Evolutionary conservation across 2,797 vertebrate species (phyloP), one percentile per base, ranked within the genome.

Genomic region (Falco cherrug): DNA sequence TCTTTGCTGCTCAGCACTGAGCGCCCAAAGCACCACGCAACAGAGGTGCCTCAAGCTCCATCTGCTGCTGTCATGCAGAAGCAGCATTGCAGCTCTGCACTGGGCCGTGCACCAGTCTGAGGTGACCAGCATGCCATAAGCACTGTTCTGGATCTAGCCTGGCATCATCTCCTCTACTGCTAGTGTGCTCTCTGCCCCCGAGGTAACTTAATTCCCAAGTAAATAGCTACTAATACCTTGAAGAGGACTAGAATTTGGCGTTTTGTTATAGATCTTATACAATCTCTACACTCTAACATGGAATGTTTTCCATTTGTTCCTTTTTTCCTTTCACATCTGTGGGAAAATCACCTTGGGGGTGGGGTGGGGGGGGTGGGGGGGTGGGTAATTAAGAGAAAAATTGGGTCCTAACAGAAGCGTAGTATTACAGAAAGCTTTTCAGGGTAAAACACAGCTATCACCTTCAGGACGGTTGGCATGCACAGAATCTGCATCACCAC

Each of bases 21-120:
- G 37, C 4, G 6, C 54, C 54, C 65, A 59, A 26, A 68, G 33
- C 33, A 26, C 39, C 0, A 0, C 1, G 2, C 37, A n/a, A 9
- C 9, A 70, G 50, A 60, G 19, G 11, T 39, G 80, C 31, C 81
- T 84, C 53, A 60, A 41, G 47, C 57, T 57, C 65, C 53, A 64
- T 4, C 69, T 56, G 67, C 61, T 89, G 87, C 76, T 60, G 24
- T 56, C 4, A 2, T 0, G 57, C 37, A 45, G 75, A 35, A 37
- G 54, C 1, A 2, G 43, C 59, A 53, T n/a, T 25, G 75, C 84
- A 59, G 35, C 51, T 87, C 51, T n/a, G 35, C 28, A 26, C 47
- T 33, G 61, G 33, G 69, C 31, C n/a, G 3, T 1, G 57, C 16
- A 65, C 29, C 76, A 70, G 11, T 22, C 43, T 56, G 53, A n/a